Percentiles rank a stretch among this genome's conserved stretches.
Evolutionary conservation across 2,113 vertebrate species (phyloP).

Genomic region (Jaculus jaculus): DNA sequence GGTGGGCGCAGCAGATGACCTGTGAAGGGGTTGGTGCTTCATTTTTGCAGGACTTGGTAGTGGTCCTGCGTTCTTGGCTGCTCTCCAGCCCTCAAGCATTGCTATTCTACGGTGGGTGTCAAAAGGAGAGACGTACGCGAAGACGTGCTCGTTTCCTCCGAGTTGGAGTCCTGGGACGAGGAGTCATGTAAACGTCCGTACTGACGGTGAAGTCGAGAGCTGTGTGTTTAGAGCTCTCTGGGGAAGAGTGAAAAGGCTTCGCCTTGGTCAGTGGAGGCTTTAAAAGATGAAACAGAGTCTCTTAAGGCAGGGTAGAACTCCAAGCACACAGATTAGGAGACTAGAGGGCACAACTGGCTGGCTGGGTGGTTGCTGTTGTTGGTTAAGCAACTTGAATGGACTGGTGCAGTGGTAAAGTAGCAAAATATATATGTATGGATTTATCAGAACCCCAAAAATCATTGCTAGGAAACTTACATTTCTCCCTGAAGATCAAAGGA

Average conservation of each 20-base stretch:
- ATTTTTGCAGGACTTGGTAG: background rate
- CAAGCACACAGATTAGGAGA: background rate
- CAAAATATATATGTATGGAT: no score
- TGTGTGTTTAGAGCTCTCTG: background rate
- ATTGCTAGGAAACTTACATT: background rate
- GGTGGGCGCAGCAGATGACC: background rate
- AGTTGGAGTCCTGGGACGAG: background rate
- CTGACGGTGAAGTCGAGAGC: no score
- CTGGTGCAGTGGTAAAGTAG: background rate
- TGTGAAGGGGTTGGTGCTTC: background rate
- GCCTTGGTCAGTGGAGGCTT: background rate
- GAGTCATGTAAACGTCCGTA: background rate
- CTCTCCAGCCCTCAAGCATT: background rate
- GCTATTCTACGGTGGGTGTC: background rate
- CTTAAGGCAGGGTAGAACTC: background rate
- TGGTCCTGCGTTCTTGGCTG: conserved; percentile 17
- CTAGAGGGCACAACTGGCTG: background rate
- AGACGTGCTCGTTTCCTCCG: background rate
- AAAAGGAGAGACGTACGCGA: background rate
- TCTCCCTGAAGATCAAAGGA: background rate
- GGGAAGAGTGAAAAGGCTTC: background rate
- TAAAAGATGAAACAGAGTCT: background rate
- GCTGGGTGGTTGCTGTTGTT: background rate
- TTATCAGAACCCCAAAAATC: background rate
- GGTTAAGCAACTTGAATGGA: background rate